phyloP scores from a whole-genome alignment of 2,797 vertebrate genomes.

The Linurgus olivaceus region DNA sequence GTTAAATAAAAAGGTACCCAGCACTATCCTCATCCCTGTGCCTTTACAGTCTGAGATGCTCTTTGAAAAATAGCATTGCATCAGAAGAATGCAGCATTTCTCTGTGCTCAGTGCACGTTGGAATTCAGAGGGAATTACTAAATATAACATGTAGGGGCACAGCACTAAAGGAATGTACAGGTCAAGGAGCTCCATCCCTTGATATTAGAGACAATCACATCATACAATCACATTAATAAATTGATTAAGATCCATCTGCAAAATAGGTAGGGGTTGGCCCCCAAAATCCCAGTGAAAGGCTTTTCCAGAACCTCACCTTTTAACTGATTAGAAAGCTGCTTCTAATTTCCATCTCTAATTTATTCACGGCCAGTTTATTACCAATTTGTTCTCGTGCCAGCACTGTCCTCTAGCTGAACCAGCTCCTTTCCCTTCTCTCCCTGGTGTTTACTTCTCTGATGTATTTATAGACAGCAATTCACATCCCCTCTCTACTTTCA shows the following conservation, averaged over 20 bases:
- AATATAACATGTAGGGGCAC: neutral
- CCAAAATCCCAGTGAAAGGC: constrained; percentile 44
- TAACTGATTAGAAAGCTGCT: constrained; percentile 47
- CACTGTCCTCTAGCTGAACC: constrained; percentile 57
- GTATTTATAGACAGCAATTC: constrained; percentile 44
- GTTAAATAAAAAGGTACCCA: constrained; percentile 23
- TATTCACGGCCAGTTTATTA: constrained; percentile 53
- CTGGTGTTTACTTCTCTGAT: constrained; percentile 6
- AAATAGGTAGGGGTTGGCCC: neutral
- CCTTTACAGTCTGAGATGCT: neutral
- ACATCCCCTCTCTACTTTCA: neutral
- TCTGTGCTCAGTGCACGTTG: neutral
- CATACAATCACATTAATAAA: constrained; percentile 28
- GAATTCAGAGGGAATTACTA: constrained; percentile 17
- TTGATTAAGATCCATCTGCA: constrained; percentile 32
- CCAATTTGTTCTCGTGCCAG: constrained; percentile 49
- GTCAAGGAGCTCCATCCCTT: constrained; percentile 4
- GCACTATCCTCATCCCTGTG: neutral
- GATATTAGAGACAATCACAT: neutral
- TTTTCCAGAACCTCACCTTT: constrained; percentile 36
- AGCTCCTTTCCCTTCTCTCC: constrained; percentile 33
- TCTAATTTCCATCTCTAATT: constrained; percentile 64
- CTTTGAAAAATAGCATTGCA: neutral
- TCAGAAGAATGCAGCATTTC: neutral
- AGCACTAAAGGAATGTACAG: neutral